These are phyloP conservation scores for Heterodera schachtii DNA, from an alignment of 1,140 invertebrate species.

Conservation along the genomic window DNA sequence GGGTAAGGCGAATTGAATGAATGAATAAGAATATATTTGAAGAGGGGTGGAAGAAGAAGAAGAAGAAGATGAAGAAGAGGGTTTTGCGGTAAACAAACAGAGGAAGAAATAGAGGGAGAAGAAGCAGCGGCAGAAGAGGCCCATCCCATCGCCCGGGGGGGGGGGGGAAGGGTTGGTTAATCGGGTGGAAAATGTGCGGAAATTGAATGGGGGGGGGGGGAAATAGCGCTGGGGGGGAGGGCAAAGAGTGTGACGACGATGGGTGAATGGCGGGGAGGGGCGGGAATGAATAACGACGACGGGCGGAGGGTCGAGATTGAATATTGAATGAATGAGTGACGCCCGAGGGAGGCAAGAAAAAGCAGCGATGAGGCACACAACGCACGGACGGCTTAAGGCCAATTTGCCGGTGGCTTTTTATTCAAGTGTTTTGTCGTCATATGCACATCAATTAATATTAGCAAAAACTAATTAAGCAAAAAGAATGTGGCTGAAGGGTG, in stretches of 20 bases:
- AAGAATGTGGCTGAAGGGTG: too few species aligned
- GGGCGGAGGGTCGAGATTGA: background rate
- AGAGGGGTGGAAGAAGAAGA: background rate
- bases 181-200: slow-evolving; percentile 1
- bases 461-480: too few species aligned
- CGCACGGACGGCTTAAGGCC: too few species aligned
- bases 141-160: too few species aligned
- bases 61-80: too few species aligned
- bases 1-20: too few species aligned
- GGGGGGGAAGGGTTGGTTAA: background rate
- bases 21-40: background rate
- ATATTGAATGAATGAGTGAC: background rate
- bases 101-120: background rate
- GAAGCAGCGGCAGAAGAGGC: background rate
- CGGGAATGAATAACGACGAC: background rate
- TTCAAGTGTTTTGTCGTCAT: too few species aligned
- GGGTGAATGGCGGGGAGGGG: background rate
- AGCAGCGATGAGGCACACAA: too few species aligned
- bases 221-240: too few species aligned
- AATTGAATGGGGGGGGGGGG: background rate
- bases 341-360: too few species aligned
- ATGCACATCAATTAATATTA: too few species aligned
- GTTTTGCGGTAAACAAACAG: slow-evolving; percentile 4
- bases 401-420: too few species aligned
- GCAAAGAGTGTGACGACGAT: background rate